phyloP scores from a whole-genome alignment of 2,888 invertebrate species.

The Dione juno region DNA sequence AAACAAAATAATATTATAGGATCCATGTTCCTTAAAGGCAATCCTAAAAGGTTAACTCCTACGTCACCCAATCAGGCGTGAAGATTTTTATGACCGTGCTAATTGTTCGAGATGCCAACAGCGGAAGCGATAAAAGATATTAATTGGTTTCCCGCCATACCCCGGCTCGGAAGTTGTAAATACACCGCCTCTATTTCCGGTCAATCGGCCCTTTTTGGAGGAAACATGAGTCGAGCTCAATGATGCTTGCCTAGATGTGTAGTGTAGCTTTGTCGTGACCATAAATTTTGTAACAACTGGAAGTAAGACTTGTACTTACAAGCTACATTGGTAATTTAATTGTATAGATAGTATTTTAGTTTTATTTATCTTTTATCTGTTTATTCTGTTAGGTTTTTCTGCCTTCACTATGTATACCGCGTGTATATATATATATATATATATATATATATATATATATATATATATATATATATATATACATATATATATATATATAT shows the following conservation, averaged over 20 bases:
- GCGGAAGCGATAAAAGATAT: constrained; percentile 81
- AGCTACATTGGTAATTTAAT: neutral
- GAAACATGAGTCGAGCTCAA: constrained; percentile 36
- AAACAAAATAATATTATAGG: neutral
- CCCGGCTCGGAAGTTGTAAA: constrained; percentile 76
- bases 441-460: too few species aligned
- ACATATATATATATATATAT: too few species aligned
- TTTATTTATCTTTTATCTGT: neutral
- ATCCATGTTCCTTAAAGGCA: neutral
- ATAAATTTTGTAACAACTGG: constrained; percentile 6
- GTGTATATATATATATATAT: too few species aligned
- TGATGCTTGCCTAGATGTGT: constrained; percentile 30
- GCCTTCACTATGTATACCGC: too few species aligned
- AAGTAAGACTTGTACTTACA: neutral
- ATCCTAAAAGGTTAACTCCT: constrained; percentile 13
- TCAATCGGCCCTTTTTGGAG: constrained; percentile 67
- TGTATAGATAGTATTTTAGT: neutral
- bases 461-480: too few species aligned
- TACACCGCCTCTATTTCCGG: constrained; percentile 78
- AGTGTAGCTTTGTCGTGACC: constrained; percentile 21
- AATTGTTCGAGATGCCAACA: constrained; percentile 73
- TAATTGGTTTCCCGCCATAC: constrained; percentile 77
- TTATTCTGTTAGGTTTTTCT: too few species aligned
- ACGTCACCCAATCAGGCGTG: constrained; percentile 69
- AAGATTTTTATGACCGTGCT: constrained; percentile 77